Evolutionary conservation across 2,888 invertebrate genomes (phyloP), one percentile per base, ranked within the genome.

Genomic region (Hypselothyrea guttata): DNA sequence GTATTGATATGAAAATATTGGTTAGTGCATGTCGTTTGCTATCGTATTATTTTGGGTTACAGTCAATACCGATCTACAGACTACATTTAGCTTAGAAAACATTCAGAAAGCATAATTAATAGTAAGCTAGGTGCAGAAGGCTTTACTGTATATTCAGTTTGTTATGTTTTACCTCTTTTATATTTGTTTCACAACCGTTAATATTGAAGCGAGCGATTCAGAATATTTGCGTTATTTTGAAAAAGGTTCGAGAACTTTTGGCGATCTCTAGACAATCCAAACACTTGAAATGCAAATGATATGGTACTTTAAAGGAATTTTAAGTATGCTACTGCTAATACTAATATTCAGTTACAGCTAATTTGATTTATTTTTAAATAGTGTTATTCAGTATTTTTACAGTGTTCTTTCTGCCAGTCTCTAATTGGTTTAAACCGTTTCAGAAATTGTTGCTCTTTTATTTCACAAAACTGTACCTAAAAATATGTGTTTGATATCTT

Each of bases 161-260:
- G 38, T 45, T n/a, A 22, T 13, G 13, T 12, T 48, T 41, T 40
- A 11, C 12, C 30, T 46, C 44, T 40, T 30, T 22, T 53, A 15
- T 47, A 30, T 33, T 47, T 5, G 28, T 35, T 86, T 89, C 89
- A 89, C 89, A 89, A 89, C 89, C 89, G 57, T 87, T 83, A 67
- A 76, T 72, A 81, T 87, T 89, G 86, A 89, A 89, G 89, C 89
- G 89, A 89, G 89, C 89, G 88, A 87, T 75, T 72, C 69, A 69
- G 59, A 69, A 71, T 42, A 31, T 55, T 44, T 42, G 35, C 31
- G 33, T 27, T 16, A 15, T 34, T 41, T 55, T 35, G 45, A 65
- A 45, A 55, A 52, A 34, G 5, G n/a, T 28, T 30, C 4, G 9
- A 33, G 18, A 44, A 38, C 15, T 12, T 3, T 9, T 31, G 9